Evolutionary conservation across 2,888 invertebrate species (phyloP).

Genomic region (Andrena dorsata): DNA sequence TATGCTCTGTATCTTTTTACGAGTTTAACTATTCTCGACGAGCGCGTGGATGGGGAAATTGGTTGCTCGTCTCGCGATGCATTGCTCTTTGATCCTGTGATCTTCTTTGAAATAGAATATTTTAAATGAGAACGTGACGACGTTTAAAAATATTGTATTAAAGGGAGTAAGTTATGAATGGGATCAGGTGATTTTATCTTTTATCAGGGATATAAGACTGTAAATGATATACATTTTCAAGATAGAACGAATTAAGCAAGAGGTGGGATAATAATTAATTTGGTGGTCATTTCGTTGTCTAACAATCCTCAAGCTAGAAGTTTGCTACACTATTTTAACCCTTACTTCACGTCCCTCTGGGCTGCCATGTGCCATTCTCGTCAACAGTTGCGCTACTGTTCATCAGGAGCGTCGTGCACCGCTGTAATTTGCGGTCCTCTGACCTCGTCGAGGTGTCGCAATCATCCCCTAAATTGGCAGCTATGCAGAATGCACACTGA

Average conservation of each 20-base stretch:
- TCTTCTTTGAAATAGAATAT: background rate
- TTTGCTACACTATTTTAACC: constrained; percentile 6
- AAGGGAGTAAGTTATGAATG: background rate
- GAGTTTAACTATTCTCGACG: background rate
- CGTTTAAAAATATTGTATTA: background rate
- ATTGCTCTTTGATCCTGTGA: background rate
- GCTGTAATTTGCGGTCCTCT: constrained; percentile 45
- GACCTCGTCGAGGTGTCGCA: constrained; percentile 32
- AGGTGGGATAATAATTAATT: constrained; percentile 34
- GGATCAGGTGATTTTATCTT: background rate
- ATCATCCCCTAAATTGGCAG: constrained; percentile 33
- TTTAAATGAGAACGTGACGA: background rate
- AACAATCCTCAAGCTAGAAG: constrained; percentile 8
- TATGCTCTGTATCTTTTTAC: constrained; percentile 4
- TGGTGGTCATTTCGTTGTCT: background rate
- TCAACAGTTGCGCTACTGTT: constrained; percentile 41
- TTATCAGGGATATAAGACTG: background rate
- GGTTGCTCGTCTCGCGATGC: background rate
- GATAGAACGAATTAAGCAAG: background rate
- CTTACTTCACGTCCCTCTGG: constrained; percentile 18
- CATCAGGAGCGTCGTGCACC: constrained; percentile 49
- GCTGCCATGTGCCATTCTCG: constrained; percentile 30
- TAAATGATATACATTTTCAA: background rate
- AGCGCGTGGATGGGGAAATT: background rate
- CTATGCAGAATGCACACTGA: constrained; percentile 9